Conservation (phyloP, 30 jellyfish, hydroid and myxozoan species). For the Morbakka virulenta region DNA sequence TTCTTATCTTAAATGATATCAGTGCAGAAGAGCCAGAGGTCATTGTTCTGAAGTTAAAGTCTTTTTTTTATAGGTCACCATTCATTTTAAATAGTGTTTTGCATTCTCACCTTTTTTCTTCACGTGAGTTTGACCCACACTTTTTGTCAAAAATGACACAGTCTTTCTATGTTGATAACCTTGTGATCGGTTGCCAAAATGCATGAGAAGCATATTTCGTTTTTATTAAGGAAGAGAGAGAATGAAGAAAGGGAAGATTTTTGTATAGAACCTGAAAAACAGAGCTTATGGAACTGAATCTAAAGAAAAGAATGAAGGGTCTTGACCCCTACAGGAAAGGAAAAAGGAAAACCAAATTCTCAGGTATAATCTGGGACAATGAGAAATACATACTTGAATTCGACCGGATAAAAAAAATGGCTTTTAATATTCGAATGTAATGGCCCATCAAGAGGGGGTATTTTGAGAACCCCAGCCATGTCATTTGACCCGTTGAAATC, state of each 20-base stretch:
- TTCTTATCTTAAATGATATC: slow-evolving; percentile 27
- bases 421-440: not conserved
- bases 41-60: not conserved
- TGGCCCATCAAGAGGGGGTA: slow-evolving; percentile 30
- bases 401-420: not conserved
- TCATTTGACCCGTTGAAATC: not conserved
- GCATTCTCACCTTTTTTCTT: not conserved
- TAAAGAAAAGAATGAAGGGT: not conserved
- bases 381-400: not conserved
- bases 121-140: slow-evolving; percentile 10
- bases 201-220: slow-evolving; percentile 8
- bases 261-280: slow-evolving; percentile 22
- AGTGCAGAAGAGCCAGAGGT: slow-evolving; percentile 26
- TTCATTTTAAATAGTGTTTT: slow-evolving; percentile 28
- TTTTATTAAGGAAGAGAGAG: slow-evolving; percentile 5
- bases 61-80: slow-evolving; percentile 27
- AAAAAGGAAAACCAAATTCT: not conserved
- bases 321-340: slow-evolving; percentile 1
- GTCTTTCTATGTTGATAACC: slow-evolving; percentile 36
- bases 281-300: not conserved
- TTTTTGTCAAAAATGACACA: slow-evolving; percentile 17
- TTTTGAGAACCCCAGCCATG: slow-evolving; percentile 10
- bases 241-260: slow-evolving; percentile 25
- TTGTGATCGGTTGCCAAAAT: slow-evolving; percentile 8
- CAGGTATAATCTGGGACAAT: slow-evolving; percentile 33